Conservation (phyloP, 2,113 vertebrate species). For the Mesembrinibis cayennensis region DNA sequence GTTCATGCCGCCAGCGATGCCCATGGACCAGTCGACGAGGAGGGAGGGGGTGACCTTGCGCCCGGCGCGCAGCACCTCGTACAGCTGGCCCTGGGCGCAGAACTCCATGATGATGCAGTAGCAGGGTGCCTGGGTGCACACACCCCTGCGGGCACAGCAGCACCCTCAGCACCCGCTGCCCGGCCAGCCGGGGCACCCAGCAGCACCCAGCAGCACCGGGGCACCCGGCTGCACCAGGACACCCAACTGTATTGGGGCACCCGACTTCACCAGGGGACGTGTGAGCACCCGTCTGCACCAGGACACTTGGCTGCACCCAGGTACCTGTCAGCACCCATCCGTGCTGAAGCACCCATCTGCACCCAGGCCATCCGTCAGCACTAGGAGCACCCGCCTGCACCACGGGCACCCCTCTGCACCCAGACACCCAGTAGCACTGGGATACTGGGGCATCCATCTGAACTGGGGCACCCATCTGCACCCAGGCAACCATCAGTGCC, state of each 20-base stretch:
- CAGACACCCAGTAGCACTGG: background rate
- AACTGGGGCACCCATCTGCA: no score
- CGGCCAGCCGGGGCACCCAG: background rate
- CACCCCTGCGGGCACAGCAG: slow-evolving; percentile 80
- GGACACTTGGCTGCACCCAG: background rate
- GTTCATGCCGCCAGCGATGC: slow-evolving; percentile 98
- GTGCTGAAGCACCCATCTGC: background rate
- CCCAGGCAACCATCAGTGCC: background rate
- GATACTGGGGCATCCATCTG: background rate
- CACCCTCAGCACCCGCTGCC: background rate
- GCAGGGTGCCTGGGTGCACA: slow-evolving; percentile 97
- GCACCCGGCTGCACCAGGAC: background rate
- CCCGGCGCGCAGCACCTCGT: slow-evolving; percentile 95
- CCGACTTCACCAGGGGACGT: background rate
- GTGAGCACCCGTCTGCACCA: background rate
- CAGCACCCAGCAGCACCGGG: background rate
- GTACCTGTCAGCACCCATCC: background rate
- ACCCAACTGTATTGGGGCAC: accelerated
- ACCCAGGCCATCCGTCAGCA: background rate
- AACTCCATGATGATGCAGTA: slow-evolving; percentile 99
- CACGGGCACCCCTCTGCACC: background rate
- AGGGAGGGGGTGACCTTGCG: slow-evolving; percentile 92
- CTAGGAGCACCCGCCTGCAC: background rate
- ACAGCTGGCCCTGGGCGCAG: slow-evolving; percentile 98
- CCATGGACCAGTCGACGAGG: slow-evolving; percentile 98